phyloP scores from a whole-genome alignment of 1,140 invertebrate species.

The Drosophila tsacasi region DNA sequence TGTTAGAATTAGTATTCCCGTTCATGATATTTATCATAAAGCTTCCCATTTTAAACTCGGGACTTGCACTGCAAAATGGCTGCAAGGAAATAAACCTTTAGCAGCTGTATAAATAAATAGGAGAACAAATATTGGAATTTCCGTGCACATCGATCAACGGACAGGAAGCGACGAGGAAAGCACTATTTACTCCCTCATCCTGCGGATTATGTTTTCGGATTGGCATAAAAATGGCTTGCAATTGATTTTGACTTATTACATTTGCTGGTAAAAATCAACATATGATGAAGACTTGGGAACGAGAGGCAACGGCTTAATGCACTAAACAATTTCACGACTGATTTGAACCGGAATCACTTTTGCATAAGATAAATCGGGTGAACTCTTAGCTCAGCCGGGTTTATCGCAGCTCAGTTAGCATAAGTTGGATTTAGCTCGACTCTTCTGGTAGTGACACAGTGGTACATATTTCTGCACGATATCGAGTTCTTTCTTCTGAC shows the following conservation, averaged over 20 bases:
- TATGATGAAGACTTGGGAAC: conserved; percentile 26
- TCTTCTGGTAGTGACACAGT: conserved; percentile 6
- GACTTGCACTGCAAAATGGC: not conserved
- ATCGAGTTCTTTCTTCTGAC: not conserved
- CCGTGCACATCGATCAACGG: conserved; percentile 3
- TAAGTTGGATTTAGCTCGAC: conserved; percentile 30
- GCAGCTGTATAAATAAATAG: not conserved
- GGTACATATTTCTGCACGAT: not conserved
- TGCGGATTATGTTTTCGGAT: not conserved
- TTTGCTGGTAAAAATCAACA: conserved; percentile 24
- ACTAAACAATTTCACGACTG: conserved; percentile 74
- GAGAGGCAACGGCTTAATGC: conserved; percentile 32
- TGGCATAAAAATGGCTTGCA: conserved; percentile 26
- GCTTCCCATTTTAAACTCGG: not conserved
- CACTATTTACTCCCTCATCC: not conserved
- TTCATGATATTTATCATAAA: not conserved
- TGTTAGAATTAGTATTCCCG: not conserved
- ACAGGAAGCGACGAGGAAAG: not conserved
- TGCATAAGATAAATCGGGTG: conserved; percentile 53
- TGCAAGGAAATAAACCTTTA: not conserved
- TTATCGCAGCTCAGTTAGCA: conserved; percentile 41
- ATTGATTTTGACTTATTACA: conserved; percentile 63
- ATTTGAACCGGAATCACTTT: conserved; percentile 67
- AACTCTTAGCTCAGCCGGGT: conserved; percentile 27
- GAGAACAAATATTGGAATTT: conserved; percentile 25